phyloP scores from a whole-genome alignment of 2,113 vertebrate genomes.

The Oreochromis niloticus region DNA sequence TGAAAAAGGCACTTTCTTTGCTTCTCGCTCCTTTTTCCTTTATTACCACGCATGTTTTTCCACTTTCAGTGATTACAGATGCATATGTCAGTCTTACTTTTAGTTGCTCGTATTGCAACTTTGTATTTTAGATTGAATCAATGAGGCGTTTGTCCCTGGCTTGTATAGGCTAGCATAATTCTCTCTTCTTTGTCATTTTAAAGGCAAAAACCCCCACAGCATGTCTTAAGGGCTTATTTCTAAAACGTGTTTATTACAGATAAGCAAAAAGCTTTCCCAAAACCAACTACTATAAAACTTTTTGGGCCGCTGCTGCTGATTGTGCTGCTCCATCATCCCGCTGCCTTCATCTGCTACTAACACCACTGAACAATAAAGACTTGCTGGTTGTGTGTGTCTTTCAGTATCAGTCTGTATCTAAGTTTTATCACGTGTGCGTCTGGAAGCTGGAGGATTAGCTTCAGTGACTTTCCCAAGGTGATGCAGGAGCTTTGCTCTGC shows the following conservation, averaged over 20 bases:
- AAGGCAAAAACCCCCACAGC: neutral
- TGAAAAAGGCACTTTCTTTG: neutral
- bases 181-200: neutral
- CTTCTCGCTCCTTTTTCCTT: neutral
- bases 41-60: neutral
- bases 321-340: neutral
- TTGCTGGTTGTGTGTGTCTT: neutral
- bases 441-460: neutral
- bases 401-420: slow-evolving; percentile 21
- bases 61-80: neutral
- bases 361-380: slow-evolving; percentile 20
- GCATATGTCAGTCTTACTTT: neutral
- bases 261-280: neutral
- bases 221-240: neutral
- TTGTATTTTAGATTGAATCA: neutral
- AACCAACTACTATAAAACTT: neutral
- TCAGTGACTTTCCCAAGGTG: neutral
- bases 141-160: neutral
- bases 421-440: neutral
- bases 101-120: neutral
- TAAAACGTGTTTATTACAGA: neutral
- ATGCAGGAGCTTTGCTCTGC: neutral
- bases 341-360: slow-evolving; percentile 17
- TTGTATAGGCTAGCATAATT: neutral
- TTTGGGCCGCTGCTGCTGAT: neutral